Base-by-base conservation (phyloP, 2,797 vertebrate species). In the Typhlichthys eigenmanni region DNA sequence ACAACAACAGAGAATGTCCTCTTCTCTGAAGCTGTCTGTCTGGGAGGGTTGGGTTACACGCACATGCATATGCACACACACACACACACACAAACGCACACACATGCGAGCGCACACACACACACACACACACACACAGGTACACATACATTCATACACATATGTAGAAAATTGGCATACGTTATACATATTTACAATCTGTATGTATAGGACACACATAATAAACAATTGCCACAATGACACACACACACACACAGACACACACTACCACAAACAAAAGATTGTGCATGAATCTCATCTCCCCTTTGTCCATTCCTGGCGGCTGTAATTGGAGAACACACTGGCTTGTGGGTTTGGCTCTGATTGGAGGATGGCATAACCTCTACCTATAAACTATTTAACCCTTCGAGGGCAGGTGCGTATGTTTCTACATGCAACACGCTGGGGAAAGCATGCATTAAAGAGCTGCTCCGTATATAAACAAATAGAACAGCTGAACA, bases 1-100 rank as follows among this genome's bases (percentile, higher is more conserved):
- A 85, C 76, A 82, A 82, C 83, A 85, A 83, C 79, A 83, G 79
- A 85, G 84, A 85, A 71, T 75, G 83, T 86, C 85, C 80, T 88
- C 86, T 80, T 86, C 79, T 84, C 84, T 34, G 66, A 62, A 88
- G 88, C 84, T 72, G 84, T 84, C 81, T 85, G 84, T 73, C 79
- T 38, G 38, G 38, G 38, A 80, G 84, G 74, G 69, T 87, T 84
- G 72, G 75, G 81, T 89, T 87, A 84, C 85, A 68, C 62, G 60
- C 67, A 16, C 56, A 78, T 17, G 17, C 38, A 49, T n/a, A 79
- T 71, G 64, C 79, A 75, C 75, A 77, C 68, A 54, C 60, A 47
- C 47, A 46, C 47, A 38, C 50, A 53, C 63, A 56, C 59, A 70
- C 53, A 47, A 52, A 52, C 24, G 4, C 52, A 19, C 52, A 29